phyloP scores from a whole-genome alignment of 1,140 invertebrate species.

The Caenorhabditis latens region DNA sequence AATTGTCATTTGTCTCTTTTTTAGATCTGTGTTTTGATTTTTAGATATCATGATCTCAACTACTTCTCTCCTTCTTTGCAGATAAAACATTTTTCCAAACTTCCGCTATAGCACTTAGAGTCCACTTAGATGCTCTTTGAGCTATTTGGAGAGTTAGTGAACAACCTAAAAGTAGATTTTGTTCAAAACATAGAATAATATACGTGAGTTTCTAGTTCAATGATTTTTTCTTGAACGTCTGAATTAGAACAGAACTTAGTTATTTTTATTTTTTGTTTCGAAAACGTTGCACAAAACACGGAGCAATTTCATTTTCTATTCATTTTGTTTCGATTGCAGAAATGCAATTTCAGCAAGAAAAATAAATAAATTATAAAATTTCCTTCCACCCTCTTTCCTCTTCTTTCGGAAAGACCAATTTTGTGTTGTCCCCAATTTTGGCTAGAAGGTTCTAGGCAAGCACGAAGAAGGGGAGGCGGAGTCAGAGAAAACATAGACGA shows the following conservation, averaged over 20 bases:
- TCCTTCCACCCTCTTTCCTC: not conserved
- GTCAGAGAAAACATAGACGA: not conserved
- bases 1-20: constrained; percentile 25
- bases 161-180: no score
- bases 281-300: not conserved
- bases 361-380: constrained; percentile 50
- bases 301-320: not conserved
- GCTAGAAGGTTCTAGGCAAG: constrained; percentile 17
- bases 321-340: not conserved
- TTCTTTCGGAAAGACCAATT: not conserved
- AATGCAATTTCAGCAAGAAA: constrained; percentile 34
- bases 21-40: constrained; percentile 33
- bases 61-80: constrained; percentile 16
- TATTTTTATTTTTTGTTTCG: not conserved
- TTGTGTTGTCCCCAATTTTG: not conserved
- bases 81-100: not conserved
- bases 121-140: not conserved
- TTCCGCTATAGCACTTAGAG: no score
- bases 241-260: no score
- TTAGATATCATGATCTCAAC: not conserved
- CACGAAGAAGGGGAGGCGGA: not conserved
- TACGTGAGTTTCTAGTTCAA: no score
- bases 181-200: no score
- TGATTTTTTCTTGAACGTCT: no score
- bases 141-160: no score